Evolutionary conservation across 2,888 invertebrate species (phyloP).

Genomic region (Acleris literana): DNA sequence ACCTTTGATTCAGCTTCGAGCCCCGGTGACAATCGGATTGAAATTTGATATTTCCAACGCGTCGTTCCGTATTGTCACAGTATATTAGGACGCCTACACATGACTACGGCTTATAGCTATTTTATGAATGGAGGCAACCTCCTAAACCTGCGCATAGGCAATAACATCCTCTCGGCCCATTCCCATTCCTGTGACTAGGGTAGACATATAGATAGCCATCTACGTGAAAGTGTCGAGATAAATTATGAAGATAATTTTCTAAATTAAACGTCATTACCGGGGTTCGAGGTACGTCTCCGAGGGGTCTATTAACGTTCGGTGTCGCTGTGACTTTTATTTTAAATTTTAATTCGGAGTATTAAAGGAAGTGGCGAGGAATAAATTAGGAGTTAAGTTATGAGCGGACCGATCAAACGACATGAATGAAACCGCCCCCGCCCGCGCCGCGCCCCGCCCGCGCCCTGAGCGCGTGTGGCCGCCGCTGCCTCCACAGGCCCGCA

Average conservation of each 20-base stretch:
- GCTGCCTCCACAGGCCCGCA: conserved; percentile 66
- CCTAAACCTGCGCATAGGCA: conserved; percentile 24
- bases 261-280: conserved; percentile 64
- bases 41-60: conserved; percentile 76
- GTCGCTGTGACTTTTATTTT: conserved; percentile 32
- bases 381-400: conserved; percentile 83
- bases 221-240: conserved; percentile 43
- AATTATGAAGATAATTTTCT: conserved; percentile 52
- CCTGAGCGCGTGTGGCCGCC: conserved; percentile 77
- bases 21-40: conserved; percentile 70
- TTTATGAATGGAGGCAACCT: conserved; percentile 65
- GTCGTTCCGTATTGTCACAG: conserved; percentile 64
- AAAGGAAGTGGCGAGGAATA: conserved; percentile 68
- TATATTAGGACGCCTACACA: conserved; percentile 52
- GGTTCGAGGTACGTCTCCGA: conserved; percentile 62
- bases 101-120: conserved; percentile 58
- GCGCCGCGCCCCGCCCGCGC: conserved; percentile 46
- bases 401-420: conserved; percentile 82
- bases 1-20: conserved; percentile 70
- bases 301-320: conserved; percentile 38
- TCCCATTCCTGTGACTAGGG: conserved; percentile 9
- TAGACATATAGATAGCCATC: conserved; percentile 32
- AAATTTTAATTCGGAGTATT: conserved; percentile 42
- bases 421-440: conserved; percentile 75
- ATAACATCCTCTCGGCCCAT: conserved; percentile 22